These are phyloP conservation scores for Clitarchus hookeri DNA, from an alignment of 2,888 invertebrate species.

Conservation along the genomic window DNA sequence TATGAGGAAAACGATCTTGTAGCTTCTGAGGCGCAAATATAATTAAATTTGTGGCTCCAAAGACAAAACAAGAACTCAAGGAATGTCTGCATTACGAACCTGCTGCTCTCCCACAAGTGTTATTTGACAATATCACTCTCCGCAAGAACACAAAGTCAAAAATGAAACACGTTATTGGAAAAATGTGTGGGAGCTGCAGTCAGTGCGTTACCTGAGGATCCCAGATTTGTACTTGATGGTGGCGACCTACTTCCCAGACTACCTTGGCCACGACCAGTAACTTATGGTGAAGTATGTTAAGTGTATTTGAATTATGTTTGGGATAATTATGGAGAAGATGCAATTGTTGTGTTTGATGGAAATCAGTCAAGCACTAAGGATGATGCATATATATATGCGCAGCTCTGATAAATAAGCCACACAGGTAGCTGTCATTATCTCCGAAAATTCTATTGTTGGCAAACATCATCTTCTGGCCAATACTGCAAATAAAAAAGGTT, in stretches of 20 bases:
- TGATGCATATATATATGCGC: not conserved
- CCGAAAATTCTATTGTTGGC: not conserved
- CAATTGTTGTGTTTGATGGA: not conserved
- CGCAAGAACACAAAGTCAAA: not conserved
- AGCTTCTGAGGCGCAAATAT: not conserved
- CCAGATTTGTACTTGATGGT: not conserved
- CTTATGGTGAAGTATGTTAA: not conserved
- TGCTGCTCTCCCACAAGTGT: not conserved
- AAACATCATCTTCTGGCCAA: not conserved
- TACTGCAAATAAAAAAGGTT: not conserved
- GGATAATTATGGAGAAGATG: not conserved
- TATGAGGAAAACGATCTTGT: not conserved
- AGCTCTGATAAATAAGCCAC: slow-evolving; percentile 1
- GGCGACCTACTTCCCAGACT: not conserved
- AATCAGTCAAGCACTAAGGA: too few species aligned
- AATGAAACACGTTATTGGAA: not conserved
- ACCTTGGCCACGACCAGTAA: not conserved
- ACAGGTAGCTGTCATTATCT: not conserved
- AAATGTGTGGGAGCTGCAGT: not conserved
- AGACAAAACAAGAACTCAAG: not conserved
- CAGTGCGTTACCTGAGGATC: not conserved
- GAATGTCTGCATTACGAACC: not conserved
- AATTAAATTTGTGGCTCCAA: not conserved
- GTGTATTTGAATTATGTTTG: not conserved
- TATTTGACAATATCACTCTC: not conserved